A percentile compares a stretch with the other conserved stretches of the same genome.
These are phyloP conservation scores for Apostichopus parvimensis DNA, from an alignment of 35 echinoderm and acorn worm genomes.

Conservation along the genomic window DNA sequence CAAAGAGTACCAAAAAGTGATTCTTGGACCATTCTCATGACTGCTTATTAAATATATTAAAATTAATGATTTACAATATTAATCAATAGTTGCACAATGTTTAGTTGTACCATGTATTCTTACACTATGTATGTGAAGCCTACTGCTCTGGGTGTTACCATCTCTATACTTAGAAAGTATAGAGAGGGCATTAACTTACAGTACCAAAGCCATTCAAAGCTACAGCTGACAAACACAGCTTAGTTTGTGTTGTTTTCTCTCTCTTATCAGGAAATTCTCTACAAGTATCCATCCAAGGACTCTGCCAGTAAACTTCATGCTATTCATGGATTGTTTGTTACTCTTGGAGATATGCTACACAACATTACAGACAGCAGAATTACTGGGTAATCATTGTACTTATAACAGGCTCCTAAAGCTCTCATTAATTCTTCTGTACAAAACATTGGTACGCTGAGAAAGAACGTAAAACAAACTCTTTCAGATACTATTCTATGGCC, in stretches of 20 bases:
- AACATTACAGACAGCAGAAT: constrained; percentile 89
- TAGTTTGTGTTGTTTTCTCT: background rate
- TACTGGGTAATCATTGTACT: constrained; percentile 61
- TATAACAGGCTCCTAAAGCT: too few relatives aligned
- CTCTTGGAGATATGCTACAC: constrained; percentile 89
- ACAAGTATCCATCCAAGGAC: constrained; percentile 66
- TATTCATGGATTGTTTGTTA: constrained; percentile 89
- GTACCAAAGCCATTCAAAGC: background rate
- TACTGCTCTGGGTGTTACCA: background rate
- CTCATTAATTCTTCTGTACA: too few relatives aligned
- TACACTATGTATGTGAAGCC: background rate
- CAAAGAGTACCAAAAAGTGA: background rate
- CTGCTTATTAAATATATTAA: too few relatives aligned
- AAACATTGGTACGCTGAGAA: too few relatives aligned
- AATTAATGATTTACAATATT: too few relatives aligned
- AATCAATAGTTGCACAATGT: too few relatives aligned
- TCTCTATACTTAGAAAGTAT: background rate
- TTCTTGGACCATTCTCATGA: background rate
- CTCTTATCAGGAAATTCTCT: constrained; percentile 76
- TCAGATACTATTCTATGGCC: too few relatives aligned
- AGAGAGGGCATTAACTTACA: background rate
- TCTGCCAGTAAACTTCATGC: constrained; percentile 70
- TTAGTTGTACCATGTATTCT: too few relatives aligned
- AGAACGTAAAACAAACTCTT: too few relatives aligned
- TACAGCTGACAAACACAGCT: background rate